Evolutionary conservation across 2,113 vertebrate species (phyloP).

Genomic region (Sebastes schlegelii): DNA sequence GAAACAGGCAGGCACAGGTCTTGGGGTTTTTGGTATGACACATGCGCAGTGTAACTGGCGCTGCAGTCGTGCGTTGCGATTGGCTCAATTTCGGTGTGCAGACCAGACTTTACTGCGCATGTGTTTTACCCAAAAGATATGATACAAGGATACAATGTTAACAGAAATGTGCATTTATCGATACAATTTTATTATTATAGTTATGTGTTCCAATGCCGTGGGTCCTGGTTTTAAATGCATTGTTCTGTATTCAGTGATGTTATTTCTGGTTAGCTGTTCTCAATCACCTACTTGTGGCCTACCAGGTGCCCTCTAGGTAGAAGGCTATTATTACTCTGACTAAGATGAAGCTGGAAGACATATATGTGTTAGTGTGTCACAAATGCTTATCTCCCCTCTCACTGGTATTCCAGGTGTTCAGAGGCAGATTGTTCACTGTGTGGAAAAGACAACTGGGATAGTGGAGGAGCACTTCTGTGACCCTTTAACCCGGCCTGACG

Average conservation of each 20-base stretch:
- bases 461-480: conserved; percentile 91
- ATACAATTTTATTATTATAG: neutral
- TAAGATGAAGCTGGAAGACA: neutral
- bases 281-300: fast-evolving
- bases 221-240: neutral
- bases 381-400: neutral
- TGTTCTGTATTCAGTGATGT: neutral
- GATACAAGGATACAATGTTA: too few relatives aligned
- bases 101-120: too few relatives aligned
- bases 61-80: too few relatives aligned
- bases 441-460: conserved; percentile 86
- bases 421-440: conserved; percentile 88
- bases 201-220: neutral
- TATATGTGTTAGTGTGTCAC: neutral
- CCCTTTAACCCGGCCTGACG: conserved; percentile 83
- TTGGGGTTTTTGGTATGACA: too few relatives aligned
- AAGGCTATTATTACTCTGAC: neutral
- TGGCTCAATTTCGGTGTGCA: too few relatives aligned
- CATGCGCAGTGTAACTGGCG: too few relatives aligned
- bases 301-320: neutral
- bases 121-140: too few relatives aligned
- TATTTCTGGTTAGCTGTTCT: neutral
- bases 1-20: too few relatives aligned
- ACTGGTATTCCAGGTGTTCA: conserved; percentile 86
- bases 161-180: too few relatives aligned